phyloP scores from a whole-genome alignment of 92 coral and sea anemone species.

The Pocillopora grandis region DNA sequence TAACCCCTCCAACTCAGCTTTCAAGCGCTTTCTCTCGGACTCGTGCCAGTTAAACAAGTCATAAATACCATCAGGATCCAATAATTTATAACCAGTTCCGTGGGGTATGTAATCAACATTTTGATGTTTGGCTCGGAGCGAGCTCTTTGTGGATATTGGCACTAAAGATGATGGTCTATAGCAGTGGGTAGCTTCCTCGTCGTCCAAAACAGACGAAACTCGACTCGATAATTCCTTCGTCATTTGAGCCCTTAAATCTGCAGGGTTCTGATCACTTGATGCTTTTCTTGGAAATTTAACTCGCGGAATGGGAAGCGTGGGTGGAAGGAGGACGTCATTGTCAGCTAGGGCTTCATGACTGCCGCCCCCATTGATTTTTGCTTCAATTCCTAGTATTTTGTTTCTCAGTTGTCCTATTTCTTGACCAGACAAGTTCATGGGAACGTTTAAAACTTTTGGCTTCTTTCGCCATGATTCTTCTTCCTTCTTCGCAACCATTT shows the following conservation, averaged over 20 bases:
- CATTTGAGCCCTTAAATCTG: constrained; percentile 46
- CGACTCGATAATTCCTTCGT: constrained; percentile 43
- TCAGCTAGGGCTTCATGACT: neutral
- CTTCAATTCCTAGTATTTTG: constrained; percentile 43
- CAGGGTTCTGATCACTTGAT: constrained; percentile 30
- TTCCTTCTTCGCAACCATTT: constrained; percentile 7
- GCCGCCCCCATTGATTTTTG: constrained; percentile 22
- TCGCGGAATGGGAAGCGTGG: constrained; percentile 30
- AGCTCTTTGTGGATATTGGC: constrained; percentile 5
- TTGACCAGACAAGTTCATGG: constrained; percentile 43
- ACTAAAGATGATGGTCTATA: constrained; percentile 32
- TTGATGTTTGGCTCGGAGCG: constrained; percentile 4
- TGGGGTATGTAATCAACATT: no score
- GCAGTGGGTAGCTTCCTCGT: constrained; percentile 15
- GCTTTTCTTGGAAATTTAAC: constrained; percentile 39
- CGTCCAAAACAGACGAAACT: constrained; percentile 6
- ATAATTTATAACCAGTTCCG: no score
- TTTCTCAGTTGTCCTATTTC: constrained; percentile 39
- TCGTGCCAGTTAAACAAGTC: no score
- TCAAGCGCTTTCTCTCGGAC: no score
- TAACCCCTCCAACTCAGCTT: no score
- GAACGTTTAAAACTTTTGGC: constrained; percentile 48
- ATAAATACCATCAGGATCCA: no score
- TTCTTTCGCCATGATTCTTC: constrained; percentile 18
- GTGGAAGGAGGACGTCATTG: neutral